Evolutionary conservation across 2,797 vertebrate genomes (phyloP).

Genomic region (Enteromius thamalakanensis): DNA sequence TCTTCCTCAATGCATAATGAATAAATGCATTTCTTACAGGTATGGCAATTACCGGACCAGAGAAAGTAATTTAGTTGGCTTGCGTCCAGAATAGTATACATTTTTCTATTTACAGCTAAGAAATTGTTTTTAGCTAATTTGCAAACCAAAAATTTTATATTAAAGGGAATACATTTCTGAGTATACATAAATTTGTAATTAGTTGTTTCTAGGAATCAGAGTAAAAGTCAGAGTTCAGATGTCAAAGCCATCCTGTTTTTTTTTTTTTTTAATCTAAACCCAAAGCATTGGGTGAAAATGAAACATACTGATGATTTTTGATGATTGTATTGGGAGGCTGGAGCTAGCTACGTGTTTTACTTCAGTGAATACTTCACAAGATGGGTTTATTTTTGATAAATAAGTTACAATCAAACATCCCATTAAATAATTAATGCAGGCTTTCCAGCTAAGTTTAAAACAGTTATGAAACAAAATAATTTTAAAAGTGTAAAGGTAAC

Average conservation of each 20-base stretch:
- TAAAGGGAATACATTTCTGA: slow-evolving; percentile 32
- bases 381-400: background rate
- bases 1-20: slow-evolving; percentile 42
- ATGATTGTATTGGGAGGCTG: background rate
- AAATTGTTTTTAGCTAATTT: slow-evolving; percentile 10
- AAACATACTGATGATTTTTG: background rate
- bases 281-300: background rate
- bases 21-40: slow-evolving; percentile 6
- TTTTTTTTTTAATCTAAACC: background rate
- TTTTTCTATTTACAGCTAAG: background rate
- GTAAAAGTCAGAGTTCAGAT: background rate
- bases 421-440: too few relatives aligned
- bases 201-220: background rate
- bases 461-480: background rate
- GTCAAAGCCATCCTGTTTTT: background rate
- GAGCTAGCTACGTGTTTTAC: background rate
- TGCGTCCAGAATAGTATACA: slow-evolving; percentile 19
- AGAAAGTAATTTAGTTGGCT: slow-evolving; percentile 16
- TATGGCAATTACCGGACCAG: slow-evolving; percentile 42
- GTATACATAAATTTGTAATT: slow-evolving; percentile 26
- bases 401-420: background rate
- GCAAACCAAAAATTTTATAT: background rate
- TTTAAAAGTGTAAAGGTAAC: background rate
- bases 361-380: background rate
- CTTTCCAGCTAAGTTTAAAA: background rate